A percentile compares a stretch with the other conserved stretches of the same genome.
These are phyloP conservation scores for Drosophila putrida DNA, from an alignment of 2,888 invertebrate genomes.

Conservation along the genomic window DNA sequence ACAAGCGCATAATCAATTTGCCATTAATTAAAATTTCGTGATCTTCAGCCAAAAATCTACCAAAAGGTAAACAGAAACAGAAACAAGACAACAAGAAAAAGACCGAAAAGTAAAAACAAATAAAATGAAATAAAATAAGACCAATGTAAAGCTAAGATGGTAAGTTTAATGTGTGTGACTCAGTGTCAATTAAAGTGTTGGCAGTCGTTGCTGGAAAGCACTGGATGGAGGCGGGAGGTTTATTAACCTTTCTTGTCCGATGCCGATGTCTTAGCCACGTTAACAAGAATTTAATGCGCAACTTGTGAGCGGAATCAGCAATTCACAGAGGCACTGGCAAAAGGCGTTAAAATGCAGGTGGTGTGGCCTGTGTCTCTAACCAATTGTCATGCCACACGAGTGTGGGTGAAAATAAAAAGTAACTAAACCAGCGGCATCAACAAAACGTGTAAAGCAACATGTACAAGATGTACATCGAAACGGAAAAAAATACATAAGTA, in stretches of 20 bases:
- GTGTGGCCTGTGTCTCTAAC: slow-evolving; percentile 25
- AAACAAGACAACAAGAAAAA: background rate
- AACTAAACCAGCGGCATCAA: slow-evolving; percentile 47
- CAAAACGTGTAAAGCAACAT: slow-evolving; percentile 47
- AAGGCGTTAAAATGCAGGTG: slow-evolving; percentile 65
- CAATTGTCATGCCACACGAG: slow-evolving; percentile 62
- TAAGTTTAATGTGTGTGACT: slow-evolving; percentile 45
- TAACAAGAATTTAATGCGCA: slow-evolving; percentile 71
- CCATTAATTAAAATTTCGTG: slow-evolving; percentile 71
- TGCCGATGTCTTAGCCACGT: slow-evolving; percentile 70
- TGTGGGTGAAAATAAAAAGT: slow-evolving; percentile 75
- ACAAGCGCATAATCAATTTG: slow-evolving; percentile 67
- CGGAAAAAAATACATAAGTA: background rate
- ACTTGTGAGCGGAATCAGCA: slow-evolving; percentile 57
- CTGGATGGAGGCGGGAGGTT: slow-evolving; percentile 61
- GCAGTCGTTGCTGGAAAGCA: slow-evolving; percentile 46
- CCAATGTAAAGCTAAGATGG: slow-evolving; percentile 40
- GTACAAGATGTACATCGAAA: slow-evolving; percentile 22
- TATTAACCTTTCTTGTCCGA: slow-evolving; percentile 67
- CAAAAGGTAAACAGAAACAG: slow-evolving; percentile 17
- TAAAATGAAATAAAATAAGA: slow-evolving; percentile 21
- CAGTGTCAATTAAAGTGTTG: slow-evolving; percentile 45
- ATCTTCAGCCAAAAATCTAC: slow-evolving; percentile 33
- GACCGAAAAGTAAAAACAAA: slow-evolving; percentile 10
- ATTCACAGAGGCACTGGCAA: slow-evolving; percentile 17